Evolutionary conservation across 2,113 vertebrate species (phyloP), one percentile per base, ranked within the genome.

Genomic region (Pelvicachromis taeniatus): DNA sequence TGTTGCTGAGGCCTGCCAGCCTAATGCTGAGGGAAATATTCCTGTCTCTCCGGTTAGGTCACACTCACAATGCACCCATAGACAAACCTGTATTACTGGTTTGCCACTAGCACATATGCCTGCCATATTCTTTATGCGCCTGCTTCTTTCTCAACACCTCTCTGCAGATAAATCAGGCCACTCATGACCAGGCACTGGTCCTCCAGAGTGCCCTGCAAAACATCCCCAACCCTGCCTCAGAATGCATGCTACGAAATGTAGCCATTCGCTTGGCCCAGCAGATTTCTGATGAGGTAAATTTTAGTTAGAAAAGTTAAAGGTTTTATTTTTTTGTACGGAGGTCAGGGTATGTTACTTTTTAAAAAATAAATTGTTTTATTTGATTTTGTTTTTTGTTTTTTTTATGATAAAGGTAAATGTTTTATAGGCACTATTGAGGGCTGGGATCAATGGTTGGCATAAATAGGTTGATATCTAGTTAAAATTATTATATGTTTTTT

Each of bases 181-280:
- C 98, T 12, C 99, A 99, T 92, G 98, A 99, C 95, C 98, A 99
- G 93, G 99, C 99, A 58, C 96, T 99, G 94, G 98, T 99, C 92
- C 97, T 99, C 84, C 99, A 99, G 94, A 99, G 96, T 90, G 99
- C 98, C 90, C 96, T 99, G 93, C 98, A 99, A 95, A 99, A 98
- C 96, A 99, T 99, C 97, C 99, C 99, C 68, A 99, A 99, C 94
- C 98, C 98, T 65, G 97, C 98, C 58, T 99, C 98, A 78, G 99
- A 99, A 80, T 99, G 99, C 95, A 99, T 99, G 98, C 95, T 99
- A 90, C 97, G 98, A 95, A 99, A 99, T 81, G 98, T 99, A 92
- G 98, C 99, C 92, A 98, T 99, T 93, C 98, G 98, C 83, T 97
- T 99, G 88, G 98, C 98, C 77, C 99, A 99, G 93, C 98, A 99